Conservation (phyloP, 2,888 invertebrate species). For the Ectemnius cavifrons region DNA sequence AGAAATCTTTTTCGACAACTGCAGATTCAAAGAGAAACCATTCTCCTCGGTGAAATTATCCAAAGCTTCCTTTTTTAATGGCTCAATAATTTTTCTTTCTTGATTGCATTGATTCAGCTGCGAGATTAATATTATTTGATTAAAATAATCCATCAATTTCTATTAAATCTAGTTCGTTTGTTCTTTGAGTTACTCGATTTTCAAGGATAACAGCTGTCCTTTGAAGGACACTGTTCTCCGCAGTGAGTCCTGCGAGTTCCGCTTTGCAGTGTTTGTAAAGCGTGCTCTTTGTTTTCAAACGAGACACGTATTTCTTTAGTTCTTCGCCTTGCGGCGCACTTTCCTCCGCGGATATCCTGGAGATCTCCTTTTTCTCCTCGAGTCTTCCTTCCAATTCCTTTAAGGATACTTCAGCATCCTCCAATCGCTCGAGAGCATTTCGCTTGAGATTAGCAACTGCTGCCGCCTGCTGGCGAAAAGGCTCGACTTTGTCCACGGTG, state of each 20-base stretch:
- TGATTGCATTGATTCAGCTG: constrained; percentile 39
- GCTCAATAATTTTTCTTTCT: constrained; percentile 25
- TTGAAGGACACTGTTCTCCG: constrained; percentile 87
- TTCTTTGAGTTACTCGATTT: constrained; percentile 78
- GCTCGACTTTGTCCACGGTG: constrained; percentile 86
- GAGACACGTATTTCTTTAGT: constrained; percentile 90
- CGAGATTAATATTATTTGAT: not conserved
- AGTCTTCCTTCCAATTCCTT: constrained; percentile 81
- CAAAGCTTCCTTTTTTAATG: constrained; percentile 39
- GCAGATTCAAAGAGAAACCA: constrained; percentile 61
- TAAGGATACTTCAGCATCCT: constrained; percentile 81
- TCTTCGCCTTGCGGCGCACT: constrained; percentile 83
- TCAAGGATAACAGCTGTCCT: constrained; percentile 88
- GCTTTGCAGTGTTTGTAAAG: constrained; percentile 89
- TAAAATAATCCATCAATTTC: not conserved
- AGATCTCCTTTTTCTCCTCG: constrained; percentile 67
- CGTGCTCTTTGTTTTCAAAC: constrained; percentile 88
- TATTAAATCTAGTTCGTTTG: not conserved
- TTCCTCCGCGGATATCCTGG: constrained; percentile 64
- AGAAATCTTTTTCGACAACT: constrained; percentile 59
- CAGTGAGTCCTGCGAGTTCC: constrained; percentile 86
- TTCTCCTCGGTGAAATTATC: constrained; percentile 63
- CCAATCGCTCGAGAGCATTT: constrained; percentile 68
- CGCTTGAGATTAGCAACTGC: constrained; percentile 89
- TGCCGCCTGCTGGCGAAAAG: constrained; percentile 91